Conservation (phyloP, 2,797 vertebrate species). For the Ctenopoma kingsleyae region DNA sequence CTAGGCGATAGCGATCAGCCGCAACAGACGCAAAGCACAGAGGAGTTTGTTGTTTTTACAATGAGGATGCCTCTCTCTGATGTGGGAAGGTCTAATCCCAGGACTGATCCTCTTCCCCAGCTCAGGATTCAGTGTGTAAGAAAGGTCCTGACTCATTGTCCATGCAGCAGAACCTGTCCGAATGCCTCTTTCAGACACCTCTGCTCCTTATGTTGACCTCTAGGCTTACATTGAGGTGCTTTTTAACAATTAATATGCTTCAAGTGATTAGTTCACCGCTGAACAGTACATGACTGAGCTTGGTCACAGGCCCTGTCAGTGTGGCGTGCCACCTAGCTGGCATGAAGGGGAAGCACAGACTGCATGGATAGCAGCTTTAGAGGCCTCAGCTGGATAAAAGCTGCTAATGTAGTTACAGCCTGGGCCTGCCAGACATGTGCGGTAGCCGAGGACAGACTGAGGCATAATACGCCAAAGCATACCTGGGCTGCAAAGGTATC, state of each 20-base stretch:
- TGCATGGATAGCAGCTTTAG: conserved; percentile 43
- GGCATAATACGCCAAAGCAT: conserved; percentile 23
- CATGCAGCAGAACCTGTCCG: neutral
- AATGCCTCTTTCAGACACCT: conserved; percentile 10
- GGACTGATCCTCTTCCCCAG: conserved; percentile 32
- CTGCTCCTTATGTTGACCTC: conserved; percentile 38
- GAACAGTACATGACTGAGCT: conserved; percentile 25
- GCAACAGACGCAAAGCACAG: conserved; percentile 26
- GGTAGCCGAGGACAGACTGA: conserved; percentile 33
- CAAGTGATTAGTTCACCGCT: conserved; percentile 30
- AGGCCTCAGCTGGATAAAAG: conserved; percentile 55
- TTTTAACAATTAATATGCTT: conserved; percentile 37
- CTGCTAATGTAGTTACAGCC: conserved; percentile 40
- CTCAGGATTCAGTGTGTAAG: conserved; percentile 18
- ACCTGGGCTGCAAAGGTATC: conserved; percentile 24
- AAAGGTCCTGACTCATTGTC: conserved; percentile 17
- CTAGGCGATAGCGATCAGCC: conserved; percentile 29
- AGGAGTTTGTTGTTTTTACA: conserved; percentile 48
- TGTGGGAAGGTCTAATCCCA: conserved; percentile 30
- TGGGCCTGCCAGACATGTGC: conserved; percentile 24
- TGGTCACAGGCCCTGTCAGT: conserved; percentile 37
- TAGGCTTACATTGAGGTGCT: conserved; percentile 26
- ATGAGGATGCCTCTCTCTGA: conserved; percentile 36
- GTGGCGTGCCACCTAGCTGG: conserved; percentile 43
- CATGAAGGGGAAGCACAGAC: conserved; percentile 38